Evolutionary conservation across 2,888 invertebrate genomes (phyloP), one percentile per base, ranked within the genome.

Genomic region (Andrena haemorrhoa): DNA sequence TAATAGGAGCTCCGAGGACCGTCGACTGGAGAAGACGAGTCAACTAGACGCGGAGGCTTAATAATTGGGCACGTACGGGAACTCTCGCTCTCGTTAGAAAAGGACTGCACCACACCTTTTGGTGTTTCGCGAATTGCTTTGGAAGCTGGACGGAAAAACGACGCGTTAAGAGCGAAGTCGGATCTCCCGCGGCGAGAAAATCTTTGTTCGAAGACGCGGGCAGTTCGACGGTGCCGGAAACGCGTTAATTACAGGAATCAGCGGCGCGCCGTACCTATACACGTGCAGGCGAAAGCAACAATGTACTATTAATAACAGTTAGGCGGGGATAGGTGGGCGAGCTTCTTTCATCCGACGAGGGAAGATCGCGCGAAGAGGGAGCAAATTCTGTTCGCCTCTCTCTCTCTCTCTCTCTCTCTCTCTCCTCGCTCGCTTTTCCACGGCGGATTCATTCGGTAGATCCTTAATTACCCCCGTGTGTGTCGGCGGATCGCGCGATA

Each of bases 251-350:
- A 71, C 70, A n/a, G 71, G 51, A 60, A 53, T 56, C 71, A 56
- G 23, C 49, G 63, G 35, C 71, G 69, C 26, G 49, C 56, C 78
- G 49, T n/a, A 23, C 1, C 1, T 66, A 77, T 5, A 5, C 41
- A 41, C 41, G 41, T 12, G 61, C 58, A 10, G 63, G 66, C 71
- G 56, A 74, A 35, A 66, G 82, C 74, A 80, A 78, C 78, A 78
- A 80, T 80, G 72, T 61, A 65, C 79, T 77, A 66, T 85, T 83
- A 86, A 83, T 86, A 86, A 86, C 85, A 71, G 86, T 85, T 86
- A 75, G 65, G 26, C 10, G 29, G 51, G 71, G 31, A 60, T 35
- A 63, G 51, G 63, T 61, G 70, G 82, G 49, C 23, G 65, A 23
- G 66, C 47, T 75, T 68, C 61, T 78, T 82, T 75, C 70, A 20